Evolutionary conservation across 1,140 invertebrate genomes (phyloP).

Genomic region (Drosophila littoralis): DNA sequence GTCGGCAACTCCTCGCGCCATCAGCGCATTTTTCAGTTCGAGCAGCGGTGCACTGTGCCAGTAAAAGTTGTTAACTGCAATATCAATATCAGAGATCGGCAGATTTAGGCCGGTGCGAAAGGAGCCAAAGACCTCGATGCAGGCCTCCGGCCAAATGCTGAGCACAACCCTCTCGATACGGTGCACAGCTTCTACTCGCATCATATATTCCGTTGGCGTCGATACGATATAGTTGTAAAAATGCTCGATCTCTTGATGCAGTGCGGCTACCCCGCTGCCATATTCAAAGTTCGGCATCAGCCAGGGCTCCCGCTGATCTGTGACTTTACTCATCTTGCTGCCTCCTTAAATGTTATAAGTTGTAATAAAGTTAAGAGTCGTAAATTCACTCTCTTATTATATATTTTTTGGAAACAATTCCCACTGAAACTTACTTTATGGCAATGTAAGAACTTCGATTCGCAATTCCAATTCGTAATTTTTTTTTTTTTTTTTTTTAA

Average conservation of each 20-base stretch:
- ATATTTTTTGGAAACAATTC: neutral
- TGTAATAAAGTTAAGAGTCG: neutral
- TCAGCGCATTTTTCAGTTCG: constrained; percentile 39
- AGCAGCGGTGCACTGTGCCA: constrained; percentile 31
- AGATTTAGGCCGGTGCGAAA: constrained; percentile 58
- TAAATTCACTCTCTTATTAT: neutral
- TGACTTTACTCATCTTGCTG: constrained; percentile 4
- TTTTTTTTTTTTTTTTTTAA: constrained; percentile 28
- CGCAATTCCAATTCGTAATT: constrained; percentile 20
- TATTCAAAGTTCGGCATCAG: constrained; percentile 36
- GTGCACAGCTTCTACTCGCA: constrained; percentile 44
- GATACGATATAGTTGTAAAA: constrained; percentile 57
- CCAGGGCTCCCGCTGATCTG: constrained; percentile 43
- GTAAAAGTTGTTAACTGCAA: constrained; percentile 39
- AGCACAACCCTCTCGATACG: constrained; percentile 49
- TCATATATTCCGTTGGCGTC: constrained; percentile 48
- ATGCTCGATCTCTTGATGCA: constrained; percentile 62
- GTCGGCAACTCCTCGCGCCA: constrained; percentile 36
- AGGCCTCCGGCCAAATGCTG: constrained; percentile 45
- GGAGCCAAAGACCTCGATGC: constrained; percentile 60
- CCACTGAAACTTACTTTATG: neutral
- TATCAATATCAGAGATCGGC: constrained; percentile 58
- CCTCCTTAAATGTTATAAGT: neutral
- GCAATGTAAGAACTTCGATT: neutral
- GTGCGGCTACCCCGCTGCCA: constrained; percentile 42